Conservation (phyloP, 2,113 vertebrate species). For the Centropus bengalensis region DNA sequence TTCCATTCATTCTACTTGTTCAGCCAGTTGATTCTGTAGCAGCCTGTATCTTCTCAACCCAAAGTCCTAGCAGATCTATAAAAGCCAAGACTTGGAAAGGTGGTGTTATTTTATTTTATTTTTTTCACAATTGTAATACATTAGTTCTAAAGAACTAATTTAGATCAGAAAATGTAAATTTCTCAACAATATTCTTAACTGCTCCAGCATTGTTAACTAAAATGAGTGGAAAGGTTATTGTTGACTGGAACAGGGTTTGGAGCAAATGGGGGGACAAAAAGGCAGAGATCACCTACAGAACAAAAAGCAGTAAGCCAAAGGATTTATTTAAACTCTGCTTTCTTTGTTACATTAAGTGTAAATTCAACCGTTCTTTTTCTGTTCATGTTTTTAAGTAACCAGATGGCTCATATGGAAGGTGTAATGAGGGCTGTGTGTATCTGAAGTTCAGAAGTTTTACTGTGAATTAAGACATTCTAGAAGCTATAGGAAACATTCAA, state of each 20-base stretch:
- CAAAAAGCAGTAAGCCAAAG: background rate
- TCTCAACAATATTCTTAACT: background rate
- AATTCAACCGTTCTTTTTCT: background rate
- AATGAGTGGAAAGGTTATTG: background rate
- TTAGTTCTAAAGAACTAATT: slow-evolving; percentile 2
- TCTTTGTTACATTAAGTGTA: background rate
- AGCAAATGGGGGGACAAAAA: background rate
- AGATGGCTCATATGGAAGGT: background rate
- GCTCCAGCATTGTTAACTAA: background rate
- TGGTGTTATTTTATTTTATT: background rate
- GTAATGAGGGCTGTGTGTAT: background rate
- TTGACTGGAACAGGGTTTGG: background rate
- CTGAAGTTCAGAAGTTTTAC: background rate
- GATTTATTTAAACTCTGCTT: background rate
- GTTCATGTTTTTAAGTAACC: background rate
- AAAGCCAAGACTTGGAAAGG: background rate
- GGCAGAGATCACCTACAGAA: background rate
- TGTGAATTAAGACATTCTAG: background rate
- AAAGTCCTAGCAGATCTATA: background rate
- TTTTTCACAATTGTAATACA: slow-evolving; percentile 7
- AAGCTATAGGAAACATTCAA: background rate
- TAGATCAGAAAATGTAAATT: background rate
- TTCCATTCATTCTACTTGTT: background rate
- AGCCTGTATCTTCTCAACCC: slow-evolving; percentile 2
- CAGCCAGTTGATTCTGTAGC: slow-evolving; percentile 7